A percentile compares a stretch with the other conserved stretches of the same genome.
Evolutionary conservation across 2,113 vertebrate genomes (phyloP).

Genomic region (Ia io): DNA sequence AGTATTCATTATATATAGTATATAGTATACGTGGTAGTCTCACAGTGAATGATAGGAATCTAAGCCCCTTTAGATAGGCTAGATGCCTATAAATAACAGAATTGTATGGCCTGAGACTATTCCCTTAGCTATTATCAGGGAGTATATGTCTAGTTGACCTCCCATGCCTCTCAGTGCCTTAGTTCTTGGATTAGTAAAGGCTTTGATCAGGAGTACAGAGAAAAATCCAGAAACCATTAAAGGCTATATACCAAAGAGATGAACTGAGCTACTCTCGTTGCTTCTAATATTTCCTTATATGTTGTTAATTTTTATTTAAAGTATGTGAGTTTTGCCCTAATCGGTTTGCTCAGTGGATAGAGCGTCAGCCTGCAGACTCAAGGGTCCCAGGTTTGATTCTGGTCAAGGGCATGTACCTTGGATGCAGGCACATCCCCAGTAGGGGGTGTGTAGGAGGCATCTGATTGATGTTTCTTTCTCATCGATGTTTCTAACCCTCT

Average conservation of each 20-base stretch:
- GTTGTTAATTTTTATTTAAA: constrained; percentile 3
- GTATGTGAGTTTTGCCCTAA: neutral
- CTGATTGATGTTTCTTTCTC: too few relatives aligned
- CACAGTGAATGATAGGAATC: neutral
- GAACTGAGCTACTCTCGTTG: neutral
- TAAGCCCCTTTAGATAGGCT: neutral
- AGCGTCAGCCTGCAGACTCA: too few relatives aligned
- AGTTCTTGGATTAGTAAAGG: neutral
- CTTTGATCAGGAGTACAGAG: neutral
- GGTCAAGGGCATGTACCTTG: too few relatives aligned
- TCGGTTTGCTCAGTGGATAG: too few relatives aligned
- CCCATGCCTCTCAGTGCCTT: neutral
- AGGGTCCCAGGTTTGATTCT: too few relatives aligned
- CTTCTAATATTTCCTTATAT: neutral
- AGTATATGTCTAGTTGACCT: neutral
- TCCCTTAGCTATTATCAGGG: neutral
- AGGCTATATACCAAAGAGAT: neutral
- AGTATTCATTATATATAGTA: neutral
- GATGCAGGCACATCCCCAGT: too few relatives aligned
- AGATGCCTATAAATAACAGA: constrained; percentile 6
- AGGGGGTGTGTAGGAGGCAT: too few relatives aligned
- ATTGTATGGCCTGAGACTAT: neutral
- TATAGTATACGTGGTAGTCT: neutral
- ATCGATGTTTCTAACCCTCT: too few relatives aligned
- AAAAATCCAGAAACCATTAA: neutral